These are phyloP conservation scores for Mesorhabditis belari DNA, from an alignment of 2,888 invertebrate genomes.

Conservation along the genomic window DNA sequence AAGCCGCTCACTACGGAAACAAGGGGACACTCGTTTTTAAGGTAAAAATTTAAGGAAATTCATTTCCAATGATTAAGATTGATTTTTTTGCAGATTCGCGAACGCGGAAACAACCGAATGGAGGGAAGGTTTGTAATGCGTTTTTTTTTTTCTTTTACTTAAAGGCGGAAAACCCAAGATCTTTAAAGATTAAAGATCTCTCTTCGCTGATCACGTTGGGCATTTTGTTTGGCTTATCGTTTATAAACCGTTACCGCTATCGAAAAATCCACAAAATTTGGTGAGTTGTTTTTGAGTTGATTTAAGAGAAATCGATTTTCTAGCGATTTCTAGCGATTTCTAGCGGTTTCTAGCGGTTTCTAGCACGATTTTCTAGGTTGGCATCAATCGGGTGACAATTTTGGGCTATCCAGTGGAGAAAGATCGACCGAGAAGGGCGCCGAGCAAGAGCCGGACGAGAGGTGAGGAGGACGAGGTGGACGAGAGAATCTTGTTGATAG, in stretches of 20 bases:
- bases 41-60: not conserved
- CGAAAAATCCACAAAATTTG: conserved; percentile 19
- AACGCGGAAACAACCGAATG: conserved; percentile 18
- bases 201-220: conserved; percentile 37
- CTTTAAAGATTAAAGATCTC: conserved; percentile 12
- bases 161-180: not conserved
- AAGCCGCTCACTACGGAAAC: conserved; percentile 20
- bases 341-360: not conserved
- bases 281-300: conserved; percentile 6
- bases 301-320: not conserved
- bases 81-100: conserved; percentile 7
- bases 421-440: conserved; percentile 10
- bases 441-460: not conserved
- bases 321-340: not conserved
- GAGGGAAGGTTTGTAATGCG: conserved; percentile 20
- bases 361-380: conserved; percentile 6
- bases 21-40: not conserved
- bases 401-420: conserved; percentile 20
- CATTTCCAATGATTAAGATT: not conserved
- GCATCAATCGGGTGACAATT: conserved; percentile 18
- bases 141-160: not conserved
- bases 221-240: conserved; percentile 42
- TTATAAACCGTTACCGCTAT: conserved; percentile 22
- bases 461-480: not conserved
- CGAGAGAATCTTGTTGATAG: not conserved